Conservation (phyloP, 2,888 invertebrate species). For the Trissolcus japonicus region DNA sequence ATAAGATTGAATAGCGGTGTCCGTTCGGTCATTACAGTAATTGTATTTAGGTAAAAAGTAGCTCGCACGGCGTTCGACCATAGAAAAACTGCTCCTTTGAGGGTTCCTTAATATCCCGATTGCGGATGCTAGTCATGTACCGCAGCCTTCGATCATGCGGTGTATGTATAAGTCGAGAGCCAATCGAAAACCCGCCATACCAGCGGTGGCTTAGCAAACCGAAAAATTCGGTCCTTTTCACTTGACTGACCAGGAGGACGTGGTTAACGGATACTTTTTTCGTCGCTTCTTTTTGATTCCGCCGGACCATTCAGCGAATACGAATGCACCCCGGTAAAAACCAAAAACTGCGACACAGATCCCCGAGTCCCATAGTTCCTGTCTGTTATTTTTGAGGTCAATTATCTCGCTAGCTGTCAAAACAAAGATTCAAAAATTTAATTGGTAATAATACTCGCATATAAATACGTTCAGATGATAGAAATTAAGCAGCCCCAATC, state of each 20-base stretch:
- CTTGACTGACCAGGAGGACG: conserved; percentile 50
- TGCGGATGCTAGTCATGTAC: conserved; percentile 55
- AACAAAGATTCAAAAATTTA: too few species aligned
- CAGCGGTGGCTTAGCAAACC: conserved; percentile 30
- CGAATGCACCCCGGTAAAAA: conserved; percentile 36
- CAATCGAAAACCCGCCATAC: conserved; percentile 45
- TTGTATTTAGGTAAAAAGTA: conserved; percentile 47
- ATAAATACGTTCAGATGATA: too few species aligned
- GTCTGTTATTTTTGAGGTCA: conserved; percentile 14
- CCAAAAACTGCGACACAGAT: conserved; percentile 23
- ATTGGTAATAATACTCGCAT: too few species aligned
- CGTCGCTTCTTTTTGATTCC: conserved; percentile 26
- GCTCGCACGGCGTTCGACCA: conserved; percentile 19
- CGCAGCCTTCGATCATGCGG: conserved; percentile 49
- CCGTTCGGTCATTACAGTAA: conserved; percentile 42
- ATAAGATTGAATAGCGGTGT: conserved; percentile 37
- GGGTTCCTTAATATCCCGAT: conserved; percentile 52
- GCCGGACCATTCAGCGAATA: conserved; percentile 41
- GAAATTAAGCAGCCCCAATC: too few species aligned
- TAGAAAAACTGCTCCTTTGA: conserved; percentile 46
- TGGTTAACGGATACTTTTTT: conserved; percentile 47
- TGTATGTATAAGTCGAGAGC: conserved; percentile 49
- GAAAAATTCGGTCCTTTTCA: conserved; percentile 53
- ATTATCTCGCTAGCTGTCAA: too few species aligned
- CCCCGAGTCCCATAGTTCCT: conserved; percentile 1